Evolutionary conservation across 2,888 invertebrate genomes (phyloP).

Genomic region (Argyra leucocephala): DNA sequence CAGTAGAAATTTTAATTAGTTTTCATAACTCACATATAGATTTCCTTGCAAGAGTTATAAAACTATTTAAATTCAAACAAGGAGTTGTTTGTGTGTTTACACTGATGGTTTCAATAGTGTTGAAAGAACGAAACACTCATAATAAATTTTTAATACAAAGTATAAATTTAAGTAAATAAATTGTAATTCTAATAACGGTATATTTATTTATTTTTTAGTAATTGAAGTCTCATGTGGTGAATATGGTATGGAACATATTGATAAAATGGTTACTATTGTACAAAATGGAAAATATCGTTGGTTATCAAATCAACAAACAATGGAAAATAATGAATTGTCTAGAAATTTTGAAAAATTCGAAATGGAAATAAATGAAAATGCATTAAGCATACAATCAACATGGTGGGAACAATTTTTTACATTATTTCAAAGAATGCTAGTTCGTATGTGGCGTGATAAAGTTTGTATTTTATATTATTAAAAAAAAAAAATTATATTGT

Average conservation of each 20-base stretch:
- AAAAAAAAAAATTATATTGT: not conserved
- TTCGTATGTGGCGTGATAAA: slow-evolving; percentile 66
- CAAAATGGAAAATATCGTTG: slow-evolving; percentile 57
- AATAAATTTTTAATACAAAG: too few species aligned
- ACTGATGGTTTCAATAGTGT: not conserved
- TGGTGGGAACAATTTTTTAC: slow-evolving; percentile 60
- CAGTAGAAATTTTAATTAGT: too few species aligned
- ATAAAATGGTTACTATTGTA: slow-evolving; percentile 57
- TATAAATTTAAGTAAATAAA: not conserved
- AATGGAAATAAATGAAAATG: slow-evolving; percentile 44
- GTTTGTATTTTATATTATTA: slow-evolving; percentile 39
- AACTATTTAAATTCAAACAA: too few species aligned
- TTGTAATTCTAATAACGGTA: not conserved
- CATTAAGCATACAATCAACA: slow-evolving; percentile 49
- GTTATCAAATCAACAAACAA: slow-evolving; percentile 21
- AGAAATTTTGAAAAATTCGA: slow-evolving; percentile 34
- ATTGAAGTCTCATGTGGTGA: slow-evolving; percentile 74
- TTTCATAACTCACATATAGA: too few species aligned
- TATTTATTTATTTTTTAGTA: slow-evolving; percentile 45
- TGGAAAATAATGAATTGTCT: not conserved
- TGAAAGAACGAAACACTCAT: too few species aligned
- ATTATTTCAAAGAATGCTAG: slow-evolving; percentile 57
- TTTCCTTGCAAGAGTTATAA: too few species aligned
- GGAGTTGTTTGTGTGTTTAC: too few species aligned
- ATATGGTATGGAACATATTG: slow-evolving; percentile 58